A percentile compares a stretch with the other conserved stretches of the same genome.
Conservation (phyloP, 2,888 invertebrate species). For the Hofmannophila pseudospretella region DNA sequence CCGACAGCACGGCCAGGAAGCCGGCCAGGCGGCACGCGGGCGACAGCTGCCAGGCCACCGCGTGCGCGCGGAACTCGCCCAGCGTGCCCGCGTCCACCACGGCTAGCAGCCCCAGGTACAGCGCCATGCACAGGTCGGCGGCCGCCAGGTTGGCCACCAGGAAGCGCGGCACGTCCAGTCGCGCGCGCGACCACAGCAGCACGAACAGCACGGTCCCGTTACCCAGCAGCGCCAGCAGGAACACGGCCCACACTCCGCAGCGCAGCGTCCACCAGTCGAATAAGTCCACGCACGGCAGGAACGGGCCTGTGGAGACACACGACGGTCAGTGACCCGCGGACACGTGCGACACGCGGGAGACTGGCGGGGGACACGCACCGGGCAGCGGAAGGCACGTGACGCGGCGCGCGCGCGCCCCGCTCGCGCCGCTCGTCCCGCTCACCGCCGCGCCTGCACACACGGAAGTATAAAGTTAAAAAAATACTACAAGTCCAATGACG, state of each 20-base stretch:
- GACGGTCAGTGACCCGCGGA: background rate
- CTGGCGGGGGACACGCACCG: constrained; percentile 52
- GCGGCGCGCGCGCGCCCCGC: constrained; percentile 34
- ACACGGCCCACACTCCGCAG: constrained; percentile 98
- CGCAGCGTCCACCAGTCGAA: constrained; percentile 99
- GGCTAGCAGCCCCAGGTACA: constrained; percentile 91
- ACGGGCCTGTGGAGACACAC: constrained; percentile 82
- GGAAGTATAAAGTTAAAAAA: too few species aligned
- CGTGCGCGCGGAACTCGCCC: constrained; percentile 97
- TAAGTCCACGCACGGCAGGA: constrained; percentile 95
- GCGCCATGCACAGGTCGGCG: constrained; percentile 98
- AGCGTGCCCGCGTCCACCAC: constrained; percentile 97
- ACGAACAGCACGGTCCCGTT: constrained; percentile 98
- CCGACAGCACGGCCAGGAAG: constrained; percentile 94
- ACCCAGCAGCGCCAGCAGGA: constrained; percentile 95
- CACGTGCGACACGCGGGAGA: background rate
- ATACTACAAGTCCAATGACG: too few species aligned
- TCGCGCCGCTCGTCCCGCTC: constrained; percentile 30
- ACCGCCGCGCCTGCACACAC: constrained; percentile 26
- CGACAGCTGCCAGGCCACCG: constrained; percentile 98
- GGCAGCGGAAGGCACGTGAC: constrained; percentile 91
- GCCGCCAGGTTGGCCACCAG: constrained; percentile 97
- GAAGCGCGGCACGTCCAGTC: constrained; percentile 97
- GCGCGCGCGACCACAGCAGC: constrained; percentile 91
- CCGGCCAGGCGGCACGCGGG: constrained; percentile 95